Percentiles rank a stretch among this genome's conserved stretches.
phyloP scores from a whole-genome alignment of 1,140 invertebrate genomes.

The Meloidogyne chitwoodi region DNA sequence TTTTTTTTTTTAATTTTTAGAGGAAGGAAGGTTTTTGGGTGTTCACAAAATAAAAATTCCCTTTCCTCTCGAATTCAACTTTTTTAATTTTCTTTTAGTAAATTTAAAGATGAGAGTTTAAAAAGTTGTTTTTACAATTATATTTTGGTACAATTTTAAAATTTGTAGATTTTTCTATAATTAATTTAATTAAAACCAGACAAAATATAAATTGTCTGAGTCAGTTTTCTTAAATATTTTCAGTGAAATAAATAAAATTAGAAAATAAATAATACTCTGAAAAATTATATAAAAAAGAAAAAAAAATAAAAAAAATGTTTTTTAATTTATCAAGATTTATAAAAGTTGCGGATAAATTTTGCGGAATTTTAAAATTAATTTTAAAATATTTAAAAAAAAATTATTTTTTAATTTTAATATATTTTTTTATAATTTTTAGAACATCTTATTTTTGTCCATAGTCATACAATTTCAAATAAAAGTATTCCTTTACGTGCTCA shows the following conservation, averaged over 20 bases:
- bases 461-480: constrained; percentile 33
- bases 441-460: constrained; percentile 36
- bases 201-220: neutral
- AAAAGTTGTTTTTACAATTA: neutral
- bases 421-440: constrained; percentile 29
- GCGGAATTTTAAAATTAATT: too few relatives aligned
- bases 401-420: too few relatives aligned
- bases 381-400: too few relatives aligned
- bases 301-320: too few relatives aligned
- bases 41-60: neutral
- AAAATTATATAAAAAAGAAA: too few relatives aligned
- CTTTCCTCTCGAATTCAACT: neutral
- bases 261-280: too few relatives aligned
- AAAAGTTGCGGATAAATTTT: too few relatives aligned
- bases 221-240: neutral
- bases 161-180: neutral
- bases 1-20: neutral
- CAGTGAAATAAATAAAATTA: neutral
- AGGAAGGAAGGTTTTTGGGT: neutral
- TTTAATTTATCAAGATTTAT: too few relatives aligned
- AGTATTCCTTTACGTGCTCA: constrained; percentile 32
- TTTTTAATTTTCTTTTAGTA: neutral
- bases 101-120: neutral
- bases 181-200: neutral
- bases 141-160: neutral